Evolutionary conservation across 2,113 vertebrate species (phyloP).

Genomic region (Tenebrosternarchus preto): DNA sequence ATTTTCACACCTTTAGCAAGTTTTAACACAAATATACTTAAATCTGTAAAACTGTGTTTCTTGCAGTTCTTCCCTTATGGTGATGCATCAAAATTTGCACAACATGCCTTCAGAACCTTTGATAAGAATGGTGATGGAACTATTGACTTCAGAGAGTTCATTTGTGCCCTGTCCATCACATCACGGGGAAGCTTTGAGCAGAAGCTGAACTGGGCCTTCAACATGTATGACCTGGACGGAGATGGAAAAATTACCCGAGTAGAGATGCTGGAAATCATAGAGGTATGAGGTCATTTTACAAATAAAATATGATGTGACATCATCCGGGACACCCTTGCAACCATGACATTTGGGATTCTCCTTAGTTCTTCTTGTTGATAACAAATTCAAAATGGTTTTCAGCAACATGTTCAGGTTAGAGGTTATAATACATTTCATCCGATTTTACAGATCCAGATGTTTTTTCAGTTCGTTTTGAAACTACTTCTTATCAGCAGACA

Average conservation of each 20-base stretch:
- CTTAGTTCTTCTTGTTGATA: neutral
- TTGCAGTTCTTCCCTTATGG: conserved; percentile 97
- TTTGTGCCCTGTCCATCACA: conserved; percentile 97
- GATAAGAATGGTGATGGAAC: conserved; percentile 98
- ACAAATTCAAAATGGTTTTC: too few species aligned
- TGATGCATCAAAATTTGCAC: conserved; percentile 97
- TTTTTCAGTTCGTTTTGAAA: neutral
- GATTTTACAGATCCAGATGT: neutral
- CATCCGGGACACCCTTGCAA: neutral
- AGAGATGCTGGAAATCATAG: conserved; percentile 99
- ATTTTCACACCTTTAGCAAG: neutral
- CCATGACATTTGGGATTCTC: neutral
- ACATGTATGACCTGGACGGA: conserved; percentile 98
- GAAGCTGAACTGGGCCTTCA: conserved; percentile 99
- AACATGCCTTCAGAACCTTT: conserved; percentile 98
- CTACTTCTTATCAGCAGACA: conserved; percentile 9
- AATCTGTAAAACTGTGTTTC: conserved; percentile 42
- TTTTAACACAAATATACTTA: neutral
- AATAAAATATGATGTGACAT: too few species aligned
- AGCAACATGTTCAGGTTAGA: neutral
- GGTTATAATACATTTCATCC: neutral
- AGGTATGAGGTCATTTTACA: conserved; percentile 76
- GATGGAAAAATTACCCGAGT: conserved; percentile 98
- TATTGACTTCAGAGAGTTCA: conserved; percentile 99
- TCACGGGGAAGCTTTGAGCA: conserved; percentile 98